Conservation (phyloP, 2,888 invertebrate genomes). For the Watsonalla cultraria region DNA sequence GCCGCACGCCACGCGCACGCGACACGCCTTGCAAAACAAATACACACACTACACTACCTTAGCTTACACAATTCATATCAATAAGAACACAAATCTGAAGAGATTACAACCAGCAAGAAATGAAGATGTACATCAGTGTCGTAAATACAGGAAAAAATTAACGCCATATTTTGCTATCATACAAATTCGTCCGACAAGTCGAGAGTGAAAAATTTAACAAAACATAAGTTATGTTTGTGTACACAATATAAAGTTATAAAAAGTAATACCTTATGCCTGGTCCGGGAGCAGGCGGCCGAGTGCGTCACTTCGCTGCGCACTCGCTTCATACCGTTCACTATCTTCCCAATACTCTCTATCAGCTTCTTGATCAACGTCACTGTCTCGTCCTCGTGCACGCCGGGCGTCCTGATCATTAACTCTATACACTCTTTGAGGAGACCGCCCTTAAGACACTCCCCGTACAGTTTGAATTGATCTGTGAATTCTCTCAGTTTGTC, state of each 20-base stretch:
- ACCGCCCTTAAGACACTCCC: constrained; percentile 78
- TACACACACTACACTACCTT: too few relatives aligned
- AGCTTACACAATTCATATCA: too few relatives aligned
- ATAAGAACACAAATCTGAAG: too few relatives aligned
- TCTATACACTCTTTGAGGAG: constrained; percentile 76
- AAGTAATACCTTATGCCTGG: constrained; percentile 43
- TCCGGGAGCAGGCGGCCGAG: constrained; percentile 70
- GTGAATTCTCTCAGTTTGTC: constrained; percentile 78
- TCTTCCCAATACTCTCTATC: constrained; percentile 75
- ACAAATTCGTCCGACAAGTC: too few relatives aligned
- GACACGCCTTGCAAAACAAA: constrained; percentile 52
- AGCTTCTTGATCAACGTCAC: constrained; percentile 70
- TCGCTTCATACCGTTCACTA: constrained; percentile 77
- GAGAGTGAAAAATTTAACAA: too few relatives aligned
- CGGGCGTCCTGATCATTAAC: constrained; percentile 73
- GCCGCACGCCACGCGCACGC: constrained; percentile 56
- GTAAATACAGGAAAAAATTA: too few relatives aligned
- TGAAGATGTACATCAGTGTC: too few relatives aligned
- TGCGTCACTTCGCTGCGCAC: constrained; percentile 78
- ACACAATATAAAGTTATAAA: too few relatives aligned
- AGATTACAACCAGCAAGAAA: too few relatives aligned
- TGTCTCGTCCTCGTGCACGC: constrained; percentile 48
- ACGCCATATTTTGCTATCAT: too few relatives aligned
- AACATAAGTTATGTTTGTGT: too few relatives aligned
- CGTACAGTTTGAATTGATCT: constrained; percentile 78